A percentile compares a stretch with the other conserved stretches of the same genome.
phyloP scores from a whole-genome alignment of 2,113 vertebrate species.

The Ranitomeya variabilis region DNA sequence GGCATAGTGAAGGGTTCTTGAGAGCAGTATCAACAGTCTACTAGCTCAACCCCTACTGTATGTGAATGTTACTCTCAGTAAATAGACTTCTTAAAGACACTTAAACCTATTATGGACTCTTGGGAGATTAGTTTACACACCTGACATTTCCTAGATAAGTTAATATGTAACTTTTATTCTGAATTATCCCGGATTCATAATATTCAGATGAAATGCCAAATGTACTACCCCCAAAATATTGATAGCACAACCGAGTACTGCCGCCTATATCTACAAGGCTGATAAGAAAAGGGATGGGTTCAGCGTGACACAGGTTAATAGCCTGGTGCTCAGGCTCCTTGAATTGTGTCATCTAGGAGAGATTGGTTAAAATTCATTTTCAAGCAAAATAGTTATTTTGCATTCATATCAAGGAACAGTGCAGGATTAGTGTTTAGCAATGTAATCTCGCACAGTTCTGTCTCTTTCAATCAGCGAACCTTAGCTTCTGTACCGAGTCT shows the following conservation, averaged over 20 bases:
- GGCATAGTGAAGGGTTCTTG: background rate
- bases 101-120: background rate
- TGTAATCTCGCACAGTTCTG: constrained; percentile 57
- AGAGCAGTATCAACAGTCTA: background rate
- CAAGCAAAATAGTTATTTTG: constrained; percentile 56
- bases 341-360: constrained; percentile 43
- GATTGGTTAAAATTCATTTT: constrained; percentile 58
- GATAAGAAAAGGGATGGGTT: background rate
- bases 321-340: background rate
- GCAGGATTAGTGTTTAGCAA: constrained; percentile 58
- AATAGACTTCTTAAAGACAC: background rate
- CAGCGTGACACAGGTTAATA: constrained; percentile 39
- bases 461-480: constrained; percentile 56
- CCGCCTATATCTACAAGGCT: background rate
- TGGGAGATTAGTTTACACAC: background rate
- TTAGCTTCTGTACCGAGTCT: constrained; percentile 55
- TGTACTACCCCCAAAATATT: background rate
- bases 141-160: background rate
- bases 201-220: background rate
- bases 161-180: background rate
- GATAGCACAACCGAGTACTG: background rate
- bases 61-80: background rate
- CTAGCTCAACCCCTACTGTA: background rate
- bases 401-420: constrained; percentile 56
- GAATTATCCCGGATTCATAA: background rate